A percentile compares a stretch with the other conserved stretches of the same genome.
phyloP scores from a whole-genome alignment of 2,113 vertebrate species.

The Pedetes capensis region DNA sequence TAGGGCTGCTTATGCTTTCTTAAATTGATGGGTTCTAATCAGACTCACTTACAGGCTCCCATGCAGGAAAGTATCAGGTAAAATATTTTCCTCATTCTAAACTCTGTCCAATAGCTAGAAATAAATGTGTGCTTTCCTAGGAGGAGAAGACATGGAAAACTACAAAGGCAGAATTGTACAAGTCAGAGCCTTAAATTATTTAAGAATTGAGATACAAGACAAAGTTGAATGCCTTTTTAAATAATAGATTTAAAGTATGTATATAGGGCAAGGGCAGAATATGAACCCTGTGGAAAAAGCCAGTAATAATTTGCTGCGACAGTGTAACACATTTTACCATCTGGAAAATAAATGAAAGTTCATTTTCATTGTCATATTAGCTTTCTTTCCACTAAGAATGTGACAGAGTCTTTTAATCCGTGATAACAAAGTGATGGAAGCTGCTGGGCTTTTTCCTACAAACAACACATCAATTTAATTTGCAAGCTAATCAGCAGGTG shows the following conservation, averaged over 20 bases:
- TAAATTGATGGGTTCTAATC: constrained; percentile 26
- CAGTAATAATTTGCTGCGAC: constrained; percentile 30
- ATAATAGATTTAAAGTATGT: constrained; percentile 67
- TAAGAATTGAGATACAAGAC: constrained; percentile 63
- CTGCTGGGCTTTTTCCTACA: not conserved
- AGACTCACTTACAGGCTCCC: not conserved
- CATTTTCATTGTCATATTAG: constrained; percentile 40
- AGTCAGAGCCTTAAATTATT: constrained; percentile 68
- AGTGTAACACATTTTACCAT: constrained; percentile 4
- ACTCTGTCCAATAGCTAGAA: constrained; percentile 60
- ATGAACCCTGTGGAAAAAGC: constrained; percentile 14
- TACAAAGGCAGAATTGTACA: constrained; percentile 72
- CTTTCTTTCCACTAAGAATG: constrained; percentile 14
- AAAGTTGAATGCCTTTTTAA: constrained; percentile 60
- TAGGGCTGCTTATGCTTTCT: constrained; percentile 42
- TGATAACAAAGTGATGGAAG: not conserved
- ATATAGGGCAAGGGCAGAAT: constrained; percentile 39
- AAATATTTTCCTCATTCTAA: constrained; percentile 59
- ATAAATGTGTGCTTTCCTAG: constrained; percentile 67
- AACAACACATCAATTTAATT: not conserved
- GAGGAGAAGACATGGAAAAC: constrained; percentile 69
- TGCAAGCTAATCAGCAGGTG: not conserved
- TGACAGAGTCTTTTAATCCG: constrained; percentile 43
- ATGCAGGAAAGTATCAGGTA: constrained; percentile 1
- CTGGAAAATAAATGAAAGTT: constrained; percentile 53